Conservation (phyloP, 1,140 invertebrate genomes). For the Fopius arisanus region DNA sequence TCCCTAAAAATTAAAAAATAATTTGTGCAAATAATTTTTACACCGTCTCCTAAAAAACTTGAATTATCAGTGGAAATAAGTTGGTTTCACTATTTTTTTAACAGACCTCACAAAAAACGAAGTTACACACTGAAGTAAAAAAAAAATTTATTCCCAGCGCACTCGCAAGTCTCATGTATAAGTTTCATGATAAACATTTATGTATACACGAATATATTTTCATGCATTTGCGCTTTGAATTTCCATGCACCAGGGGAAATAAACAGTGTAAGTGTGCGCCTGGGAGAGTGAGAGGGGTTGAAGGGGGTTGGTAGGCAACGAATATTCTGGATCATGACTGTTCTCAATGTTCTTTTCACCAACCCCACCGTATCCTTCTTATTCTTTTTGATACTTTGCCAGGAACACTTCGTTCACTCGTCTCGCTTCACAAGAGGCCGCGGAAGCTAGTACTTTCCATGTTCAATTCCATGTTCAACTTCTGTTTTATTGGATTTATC, state of each 20-base stretch:
- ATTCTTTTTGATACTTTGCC: conserved; percentile 30
- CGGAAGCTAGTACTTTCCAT: conserved; percentile 15
- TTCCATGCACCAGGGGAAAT: conserved; percentile 8
- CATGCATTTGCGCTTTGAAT: not conserved
- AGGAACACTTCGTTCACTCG: conserved; percentile 23
- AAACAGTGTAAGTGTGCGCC: not conserved
- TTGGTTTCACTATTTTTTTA: not conserved
- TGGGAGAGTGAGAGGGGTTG: not conserved
- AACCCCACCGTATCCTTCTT: not conserved
- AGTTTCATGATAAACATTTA: not conserved
- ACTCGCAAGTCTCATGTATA: not conserved
- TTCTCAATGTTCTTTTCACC: not conserved
- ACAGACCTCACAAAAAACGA: not conserved
- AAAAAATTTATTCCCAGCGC: not conserved
- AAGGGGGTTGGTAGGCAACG: not conserved
- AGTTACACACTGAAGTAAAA: not conserved
- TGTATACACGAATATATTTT: conserved; percentile 5
- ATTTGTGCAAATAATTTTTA: too few species aligned
- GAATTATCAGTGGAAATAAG: too few species aligned
- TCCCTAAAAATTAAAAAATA: too few species aligned
- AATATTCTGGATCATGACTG: not conserved
- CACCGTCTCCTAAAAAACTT: too few species aligned
- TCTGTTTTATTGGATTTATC: too few species aligned
- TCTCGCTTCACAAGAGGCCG: conserved; percentile 14
- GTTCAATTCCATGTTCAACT: too few species aligned